Evolutionary conservation across 2,797 vertebrate species (phyloP).

Genomic region (Melanitta fusca): DNA sequence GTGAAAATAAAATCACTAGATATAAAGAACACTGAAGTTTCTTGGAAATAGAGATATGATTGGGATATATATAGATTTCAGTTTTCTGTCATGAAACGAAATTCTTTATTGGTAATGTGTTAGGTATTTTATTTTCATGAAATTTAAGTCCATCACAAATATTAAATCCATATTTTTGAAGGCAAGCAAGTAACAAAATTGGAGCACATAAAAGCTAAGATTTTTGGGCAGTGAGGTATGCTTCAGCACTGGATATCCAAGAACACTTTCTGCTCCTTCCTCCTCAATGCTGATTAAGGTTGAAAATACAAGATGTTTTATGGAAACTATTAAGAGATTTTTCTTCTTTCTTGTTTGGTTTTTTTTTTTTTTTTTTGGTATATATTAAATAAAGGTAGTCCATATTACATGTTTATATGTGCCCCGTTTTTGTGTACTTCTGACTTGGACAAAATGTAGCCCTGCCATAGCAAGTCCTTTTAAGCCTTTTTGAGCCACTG

Average conservation of each 20-base stretch:
- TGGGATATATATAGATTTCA: neutral
- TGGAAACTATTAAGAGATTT: neutral
- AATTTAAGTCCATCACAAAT: slow-evolving; percentile 44
- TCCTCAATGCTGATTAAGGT: neutral
- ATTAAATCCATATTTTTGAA: slow-evolving; percentile 65
- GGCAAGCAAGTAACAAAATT: neutral
- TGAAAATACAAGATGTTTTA: slow-evolving; percentile 22
- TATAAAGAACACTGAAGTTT: neutral
- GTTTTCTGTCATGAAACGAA: slow-evolving; percentile 19
- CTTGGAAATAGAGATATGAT: neutral
- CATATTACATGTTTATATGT: neutral
- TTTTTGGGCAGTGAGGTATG: slow-evolving; percentile 56
- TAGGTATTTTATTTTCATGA: slow-evolving; percentile 38
- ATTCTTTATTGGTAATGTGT: slow-evolving; percentile 12
- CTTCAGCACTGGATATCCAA: slow-evolving; percentile 25
- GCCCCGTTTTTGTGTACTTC: neutral
- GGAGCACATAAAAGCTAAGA: neutral
- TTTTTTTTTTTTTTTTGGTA: neutral
- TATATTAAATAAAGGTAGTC: neutral
- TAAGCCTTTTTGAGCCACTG: neutral
- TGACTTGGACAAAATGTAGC: neutral
- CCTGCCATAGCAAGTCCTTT: neutral
- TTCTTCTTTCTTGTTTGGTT: slow-evolving; percentile 20
- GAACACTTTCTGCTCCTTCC: neutral
- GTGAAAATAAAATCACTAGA: neutral